Percentiles rank a stretch among this genome's conserved stretches.
These are phyloP conservation scores for Microcebus ravelobensis DNA, from an alignment of 2,113 vertebrate genomes.

Conservation along the genomic window DNA sequence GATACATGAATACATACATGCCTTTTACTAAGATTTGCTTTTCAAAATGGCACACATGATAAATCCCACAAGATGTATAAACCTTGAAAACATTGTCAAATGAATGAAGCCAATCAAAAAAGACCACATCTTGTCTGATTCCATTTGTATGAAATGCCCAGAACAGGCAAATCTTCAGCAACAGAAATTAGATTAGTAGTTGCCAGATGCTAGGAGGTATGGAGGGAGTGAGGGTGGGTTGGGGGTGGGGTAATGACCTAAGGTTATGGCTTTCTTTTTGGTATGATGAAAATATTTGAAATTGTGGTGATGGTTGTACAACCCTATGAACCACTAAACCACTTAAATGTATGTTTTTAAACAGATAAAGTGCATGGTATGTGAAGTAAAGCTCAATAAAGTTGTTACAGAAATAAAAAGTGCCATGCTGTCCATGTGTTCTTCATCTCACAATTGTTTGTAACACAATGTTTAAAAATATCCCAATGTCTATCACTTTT, in stretches of 20 bases:
- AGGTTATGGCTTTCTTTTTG: neutral
- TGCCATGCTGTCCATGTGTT: neutral
- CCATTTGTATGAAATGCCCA: neutral
- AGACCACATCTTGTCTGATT: neutral
- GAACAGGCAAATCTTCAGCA: neutral
- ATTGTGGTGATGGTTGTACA: neutral
- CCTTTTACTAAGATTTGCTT: neutral
- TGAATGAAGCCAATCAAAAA: neutral
- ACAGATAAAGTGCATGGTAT: neutral
- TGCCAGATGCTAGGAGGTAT: neutral
- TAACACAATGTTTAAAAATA: neutral
- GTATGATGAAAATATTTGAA: neutral
- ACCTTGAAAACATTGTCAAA: neutral
- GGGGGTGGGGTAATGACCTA: neutral
- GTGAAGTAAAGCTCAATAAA: neutral
- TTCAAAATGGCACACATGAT: neutral
- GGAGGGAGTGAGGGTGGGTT: neutral
- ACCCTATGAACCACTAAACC: neutral
- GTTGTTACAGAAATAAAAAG: neutral
- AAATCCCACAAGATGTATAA: neutral
- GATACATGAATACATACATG: neutral
- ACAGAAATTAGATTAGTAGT: neutral
- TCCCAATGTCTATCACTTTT: neutral
- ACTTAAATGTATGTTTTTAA: neutral
- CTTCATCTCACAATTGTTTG: neutral